Evolutionary conservation across 2,113 vertebrate genomes (phyloP).

Genomic region (Dasyprocta punctata): DNA sequence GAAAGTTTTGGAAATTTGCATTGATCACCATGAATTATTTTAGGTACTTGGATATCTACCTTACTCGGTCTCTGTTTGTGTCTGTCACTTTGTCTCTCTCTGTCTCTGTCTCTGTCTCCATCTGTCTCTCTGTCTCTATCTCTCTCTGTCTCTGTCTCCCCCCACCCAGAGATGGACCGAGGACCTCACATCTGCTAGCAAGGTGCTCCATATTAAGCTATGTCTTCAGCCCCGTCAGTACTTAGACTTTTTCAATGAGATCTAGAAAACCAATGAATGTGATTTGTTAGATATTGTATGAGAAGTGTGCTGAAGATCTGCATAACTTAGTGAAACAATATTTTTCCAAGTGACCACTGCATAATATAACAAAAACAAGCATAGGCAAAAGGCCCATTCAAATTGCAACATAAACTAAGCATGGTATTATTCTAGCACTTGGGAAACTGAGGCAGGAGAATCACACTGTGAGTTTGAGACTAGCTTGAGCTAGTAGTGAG

Average conservation of each 20-base stretch:
- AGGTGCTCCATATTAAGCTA: not conserved
- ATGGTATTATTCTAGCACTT: not conserved
- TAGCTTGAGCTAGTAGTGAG: not conserved
- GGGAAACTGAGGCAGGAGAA: not conserved
- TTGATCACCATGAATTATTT: not conserved
- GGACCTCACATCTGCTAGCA: not conserved
- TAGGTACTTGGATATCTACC: not conserved
- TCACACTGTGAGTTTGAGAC: not conserved
- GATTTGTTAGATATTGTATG: not conserved
- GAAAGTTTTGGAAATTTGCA: not conserved
- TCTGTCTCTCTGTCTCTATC: not conserved
- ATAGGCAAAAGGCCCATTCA: not conserved
- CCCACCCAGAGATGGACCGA: not conserved
- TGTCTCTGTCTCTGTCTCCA: too few species aligned
- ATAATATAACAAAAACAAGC: conserved; percentile 11
- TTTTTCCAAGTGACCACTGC: conserved; percentile 12
- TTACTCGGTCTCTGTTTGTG: not conserved
- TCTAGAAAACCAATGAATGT: not conserved
- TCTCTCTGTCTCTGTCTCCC: too few species aligned
- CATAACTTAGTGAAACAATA: not conserved
- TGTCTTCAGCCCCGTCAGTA: not conserved
- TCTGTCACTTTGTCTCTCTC: not conserved
- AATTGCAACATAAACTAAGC: not conserved
- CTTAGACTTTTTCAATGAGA: not conserved
- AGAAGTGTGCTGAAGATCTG: conserved; percentile 1